phyloP scores from a whole-genome alignment of 1,140 invertebrate species.

The Kradibia gibbosae region DNA sequence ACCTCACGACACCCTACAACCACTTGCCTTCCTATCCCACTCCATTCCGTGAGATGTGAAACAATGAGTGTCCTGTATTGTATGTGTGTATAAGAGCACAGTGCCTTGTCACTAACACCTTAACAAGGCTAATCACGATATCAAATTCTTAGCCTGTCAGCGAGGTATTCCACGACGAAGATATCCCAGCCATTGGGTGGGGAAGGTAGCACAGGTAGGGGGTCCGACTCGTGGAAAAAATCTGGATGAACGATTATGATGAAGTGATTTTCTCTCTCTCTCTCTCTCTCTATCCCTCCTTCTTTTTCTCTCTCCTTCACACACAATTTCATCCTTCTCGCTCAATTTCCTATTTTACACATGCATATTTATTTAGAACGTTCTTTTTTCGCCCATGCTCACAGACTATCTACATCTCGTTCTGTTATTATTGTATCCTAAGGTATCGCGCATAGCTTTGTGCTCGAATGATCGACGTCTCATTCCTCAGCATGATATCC shows the following conservation, averaged over 20 bases:
- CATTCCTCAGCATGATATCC: not conserved
- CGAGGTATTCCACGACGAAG: constrained; percentile 61
- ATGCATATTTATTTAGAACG: too few relatives aligned
- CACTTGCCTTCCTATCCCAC: constrained; percentile 25
- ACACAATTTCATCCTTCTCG: too few relatives aligned
- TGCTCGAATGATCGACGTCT: not conserved
- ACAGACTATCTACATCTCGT: too few relatives aligned
- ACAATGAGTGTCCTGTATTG: constrained; percentile 44
- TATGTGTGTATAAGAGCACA: constrained; percentile 47
- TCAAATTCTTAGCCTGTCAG: constrained; percentile 72
- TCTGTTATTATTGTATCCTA: not conserved
- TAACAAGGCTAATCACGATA: constrained; percentile 71
- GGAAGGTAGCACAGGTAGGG: constrained; percentile 55
- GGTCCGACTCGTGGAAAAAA: constrained; percentile 62
- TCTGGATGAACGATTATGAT: constrained; percentile 72
- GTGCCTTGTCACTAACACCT: constrained; percentile 64
- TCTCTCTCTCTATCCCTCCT: not conserved
- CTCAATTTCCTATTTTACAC: too few relatives aligned
- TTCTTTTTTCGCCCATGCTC: too few relatives aligned
- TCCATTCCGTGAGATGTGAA: constrained; percentile 21
- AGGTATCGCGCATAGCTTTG: not conserved
- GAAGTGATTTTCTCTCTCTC: not conserved
- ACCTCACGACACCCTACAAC: constrained; percentile 48
- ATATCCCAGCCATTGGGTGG: constrained; percentile 62
- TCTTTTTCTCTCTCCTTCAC: not conserved